Conservation (phyloP, 1,140 invertebrate species). For the Agrypnia vestita region DNA sequence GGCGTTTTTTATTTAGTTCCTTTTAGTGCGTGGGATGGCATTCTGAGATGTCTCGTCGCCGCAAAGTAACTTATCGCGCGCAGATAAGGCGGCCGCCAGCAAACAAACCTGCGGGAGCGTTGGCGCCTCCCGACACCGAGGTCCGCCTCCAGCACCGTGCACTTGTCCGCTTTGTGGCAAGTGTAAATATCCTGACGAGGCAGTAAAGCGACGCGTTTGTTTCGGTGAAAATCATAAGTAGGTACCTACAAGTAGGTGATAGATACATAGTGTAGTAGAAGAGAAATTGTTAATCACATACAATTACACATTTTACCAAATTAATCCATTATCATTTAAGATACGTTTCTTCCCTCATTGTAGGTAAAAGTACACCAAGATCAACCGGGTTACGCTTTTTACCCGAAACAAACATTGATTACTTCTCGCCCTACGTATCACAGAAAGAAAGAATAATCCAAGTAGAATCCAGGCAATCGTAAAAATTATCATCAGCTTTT, state of each 20-base stretch:
- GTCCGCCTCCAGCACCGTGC: neutral
- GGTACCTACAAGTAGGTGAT: neutral
- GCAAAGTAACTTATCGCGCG: conserved; percentile 10
- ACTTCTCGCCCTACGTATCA: too few species aligned
- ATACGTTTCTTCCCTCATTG: too few species aligned
- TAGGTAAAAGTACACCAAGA: too few species aligned
- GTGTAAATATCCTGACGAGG: conserved; percentile 9
- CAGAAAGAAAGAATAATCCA: too few species aligned
- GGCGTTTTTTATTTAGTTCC: conserved; percentile 5
- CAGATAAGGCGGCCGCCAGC: conserved; percentile 29
- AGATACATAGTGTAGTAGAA: too few species aligned
- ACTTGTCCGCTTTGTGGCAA: conserved; percentile 14
- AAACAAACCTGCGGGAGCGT: conserved; percentile 30
- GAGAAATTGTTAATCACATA: too few species aligned
- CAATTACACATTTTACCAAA: too few species aligned
- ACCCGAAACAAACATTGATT: too few species aligned
- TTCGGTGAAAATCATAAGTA: conserved; percentile 2
- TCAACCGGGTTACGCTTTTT: too few species aligned
- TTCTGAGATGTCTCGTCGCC: conserved; percentile 19
- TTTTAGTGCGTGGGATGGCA: conserved; percentile 18
- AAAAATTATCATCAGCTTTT: too few species aligned
- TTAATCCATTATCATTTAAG: too few species aligned
- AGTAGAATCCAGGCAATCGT: too few species aligned
- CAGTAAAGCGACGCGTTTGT: neutral
- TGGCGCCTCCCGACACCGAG: conserved; percentile 23